These are phyloP conservation scores for Rhinogobio ventralis DNA, from an alignment of 2,797 vertebrate species.

Conservation along the genomic window DNA sequence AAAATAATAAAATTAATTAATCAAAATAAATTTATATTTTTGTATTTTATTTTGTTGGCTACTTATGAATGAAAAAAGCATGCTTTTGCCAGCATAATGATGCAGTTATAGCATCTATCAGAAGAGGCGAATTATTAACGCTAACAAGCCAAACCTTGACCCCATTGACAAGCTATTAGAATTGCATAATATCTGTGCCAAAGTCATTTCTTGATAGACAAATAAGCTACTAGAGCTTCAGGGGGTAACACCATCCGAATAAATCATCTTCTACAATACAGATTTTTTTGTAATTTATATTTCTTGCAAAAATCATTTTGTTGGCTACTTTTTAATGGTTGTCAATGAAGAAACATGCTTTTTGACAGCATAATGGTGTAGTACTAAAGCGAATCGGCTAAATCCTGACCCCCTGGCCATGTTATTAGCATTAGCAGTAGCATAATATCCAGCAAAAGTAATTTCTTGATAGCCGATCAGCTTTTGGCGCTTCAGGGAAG, in stretches of 20 bases:
- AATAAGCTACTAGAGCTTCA: not conserved
- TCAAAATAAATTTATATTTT: not conserved
- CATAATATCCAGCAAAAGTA: conserved; percentile 14
- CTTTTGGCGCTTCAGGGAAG: not conserved
- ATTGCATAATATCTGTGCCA: conserved; percentile 5
- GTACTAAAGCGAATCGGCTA: not conserved
- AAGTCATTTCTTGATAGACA: not conserved
- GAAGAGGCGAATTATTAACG: not conserved
- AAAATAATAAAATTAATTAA: not conserved
- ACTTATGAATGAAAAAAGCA: not conserved
- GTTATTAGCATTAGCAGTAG: conserved; percentile 31
- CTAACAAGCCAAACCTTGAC: not conserved
- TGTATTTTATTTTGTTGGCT: not conserved
- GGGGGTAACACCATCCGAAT: not conserved
- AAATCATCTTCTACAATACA: not conserved
- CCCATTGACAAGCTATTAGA: not conserved
- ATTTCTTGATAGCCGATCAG: conserved; percentile 28
- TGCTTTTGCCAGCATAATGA: not conserved
- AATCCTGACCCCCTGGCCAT: conserved; percentile 3
- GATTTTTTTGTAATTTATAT: not conserved
- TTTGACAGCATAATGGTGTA: conserved; percentile 18
- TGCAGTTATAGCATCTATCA: not conserved
- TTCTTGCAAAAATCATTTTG: conserved; percentile 11
- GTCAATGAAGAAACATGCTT: conserved; percentile 1
- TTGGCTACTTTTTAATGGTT: not conserved